phyloP scores from a whole-genome alignment of 2,888 invertebrate species.

The Drosophila falleni region DNA sequence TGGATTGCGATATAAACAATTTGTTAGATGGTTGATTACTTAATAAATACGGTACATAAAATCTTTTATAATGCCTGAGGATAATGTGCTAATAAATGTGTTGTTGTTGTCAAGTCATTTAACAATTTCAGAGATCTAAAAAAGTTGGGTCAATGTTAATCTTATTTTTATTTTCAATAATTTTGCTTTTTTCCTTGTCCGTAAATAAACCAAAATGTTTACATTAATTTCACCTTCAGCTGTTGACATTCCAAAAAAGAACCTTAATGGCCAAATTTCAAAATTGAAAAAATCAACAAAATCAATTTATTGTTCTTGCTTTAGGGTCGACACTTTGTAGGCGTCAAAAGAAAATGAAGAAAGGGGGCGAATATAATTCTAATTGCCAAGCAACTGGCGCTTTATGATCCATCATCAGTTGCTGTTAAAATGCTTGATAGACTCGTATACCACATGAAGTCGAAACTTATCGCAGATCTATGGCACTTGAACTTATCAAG shows the following conservation, averaged over 20 bases:
- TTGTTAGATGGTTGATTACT: slow-evolving; percentile 26
- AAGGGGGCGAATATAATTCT: slow-evolving; percentile 25
- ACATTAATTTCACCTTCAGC: slow-evolving; percentile 62
- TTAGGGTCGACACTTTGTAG: slow-evolving; percentile 14
- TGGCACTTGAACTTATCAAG: slow-evolving; percentile 60
- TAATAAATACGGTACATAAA: slow-evolving; percentile 14
- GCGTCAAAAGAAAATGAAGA: slow-evolving; percentile 6
- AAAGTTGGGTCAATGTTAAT: slow-evolving; percentile 51
- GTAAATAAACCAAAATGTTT: slow-evolving; percentile 16
- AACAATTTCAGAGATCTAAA: not conserved
- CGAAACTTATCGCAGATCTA: slow-evolving; percentile 57
- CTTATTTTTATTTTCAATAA: not conserved
- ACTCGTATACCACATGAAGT: not conserved
- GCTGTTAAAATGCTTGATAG: slow-evolving; percentile 30
- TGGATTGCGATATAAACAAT: slow-evolving; percentile 35
- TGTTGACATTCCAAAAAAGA: slow-evolving; percentile 10
- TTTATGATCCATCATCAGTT: slow-evolving; percentile 38
- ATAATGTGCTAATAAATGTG: slow-evolving; percentile 50
- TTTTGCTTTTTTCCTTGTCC: not conserved
- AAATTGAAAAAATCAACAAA: slow-evolving; percentile 28
- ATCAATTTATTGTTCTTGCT: slow-evolving; percentile 31
- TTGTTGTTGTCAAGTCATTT: slow-evolving; percentile 9
- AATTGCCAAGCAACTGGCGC: slow-evolving; percentile 41
- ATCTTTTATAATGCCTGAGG: slow-evolving; percentile 5
- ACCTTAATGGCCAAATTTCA: slow-evolving; percentile 10